Base-by-base conservation (phyloP, 1,140 invertebrate species). In the Schlechtendalia chinensis region DNA sequence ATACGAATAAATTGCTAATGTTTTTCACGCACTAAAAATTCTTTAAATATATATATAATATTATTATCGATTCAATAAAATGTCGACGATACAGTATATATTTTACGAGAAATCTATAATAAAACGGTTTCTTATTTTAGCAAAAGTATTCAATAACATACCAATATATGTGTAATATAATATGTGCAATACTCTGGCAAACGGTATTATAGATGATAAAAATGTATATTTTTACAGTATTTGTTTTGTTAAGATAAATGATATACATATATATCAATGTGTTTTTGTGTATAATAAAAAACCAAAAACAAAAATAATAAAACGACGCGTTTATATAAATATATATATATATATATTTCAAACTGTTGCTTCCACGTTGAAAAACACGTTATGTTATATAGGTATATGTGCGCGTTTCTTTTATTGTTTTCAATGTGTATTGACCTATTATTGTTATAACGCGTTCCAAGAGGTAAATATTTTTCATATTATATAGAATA, bases 391-490 rank as follows among this genome's bases (percentile, higher is more conserved):
- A 17, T 32, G 14, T 63, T 12, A 50, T 50, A 50, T 50, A n/a
- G n/a, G n/a, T n/a, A n/a, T n/a, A n/a, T n/a, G n/a, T n/a, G n/a
- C n/a, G n/a, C n/a, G 14, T 50, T 5, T 12, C 12, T 50, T 12
- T 67, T 45, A 24, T 69, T 69, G 45, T 69, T 69, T 69, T 54
- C 29, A 54, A 72, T 54, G 24, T 54, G 24, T 47, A 50, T 72
- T 54, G 69, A 72, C 69, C 47, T 72, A 72, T 47, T 53, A 72
- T 72, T 54, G 54, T 39, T 27, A 29, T 54, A 54, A 53, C 1
- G 16, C n/a, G n/a, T n/a, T 71, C 24, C 50, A 53, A 53, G 67
- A 71, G 22, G 67, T 71, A 53, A 71, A 71, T 27, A 71, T 71
- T 53, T 53, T 71, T 10, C 29, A n/a, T 47, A 12, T 69, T 69